Percentiles rank a stretch among this genome's conserved stretches.
phyloP scores from a whole-genome alignment of 2,113 vertebrate species.

The Caracal caracal region DNA sequence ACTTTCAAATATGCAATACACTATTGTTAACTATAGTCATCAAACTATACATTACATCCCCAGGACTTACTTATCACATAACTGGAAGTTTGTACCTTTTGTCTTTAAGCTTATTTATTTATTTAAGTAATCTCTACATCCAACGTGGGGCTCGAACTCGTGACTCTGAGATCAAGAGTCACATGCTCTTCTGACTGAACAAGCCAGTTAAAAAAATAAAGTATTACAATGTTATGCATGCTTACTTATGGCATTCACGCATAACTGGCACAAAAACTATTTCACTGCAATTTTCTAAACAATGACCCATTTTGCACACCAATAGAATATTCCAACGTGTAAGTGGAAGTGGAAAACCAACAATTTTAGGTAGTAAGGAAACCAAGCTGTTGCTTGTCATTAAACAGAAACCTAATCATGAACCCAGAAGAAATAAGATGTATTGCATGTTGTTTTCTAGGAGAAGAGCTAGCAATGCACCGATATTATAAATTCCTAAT shows the following conservation, averaged over 20 bases:
- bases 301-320: neutral
- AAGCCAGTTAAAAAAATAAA: neutral
- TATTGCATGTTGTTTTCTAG: neutral
- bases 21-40: neutral
- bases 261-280: neutral
- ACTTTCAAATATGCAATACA: neutral
- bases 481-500: neutral
- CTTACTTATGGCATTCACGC: neutral
- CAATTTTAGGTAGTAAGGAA: neutral
- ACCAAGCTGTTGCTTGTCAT: neutral
- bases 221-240: neutral
- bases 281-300: neutral
- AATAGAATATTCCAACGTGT: neutral
- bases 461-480: neutral
- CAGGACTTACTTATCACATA: neutral
- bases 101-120: no score
- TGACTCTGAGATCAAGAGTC: no score
- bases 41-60: neutral
- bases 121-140: no score
- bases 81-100: neutral
- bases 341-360: neutral
- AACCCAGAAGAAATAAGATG: neutral
- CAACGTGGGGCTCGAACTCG: no score
- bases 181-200: no score
- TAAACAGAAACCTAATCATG: neutral